Percentiles rank a stretch among this genome's conserved stretches.
These are phyloP conservation scores for Torymus tubicola DNA, from an alignment of 2,888 invertebrate species.

Conservation along the genomic window DNA sequence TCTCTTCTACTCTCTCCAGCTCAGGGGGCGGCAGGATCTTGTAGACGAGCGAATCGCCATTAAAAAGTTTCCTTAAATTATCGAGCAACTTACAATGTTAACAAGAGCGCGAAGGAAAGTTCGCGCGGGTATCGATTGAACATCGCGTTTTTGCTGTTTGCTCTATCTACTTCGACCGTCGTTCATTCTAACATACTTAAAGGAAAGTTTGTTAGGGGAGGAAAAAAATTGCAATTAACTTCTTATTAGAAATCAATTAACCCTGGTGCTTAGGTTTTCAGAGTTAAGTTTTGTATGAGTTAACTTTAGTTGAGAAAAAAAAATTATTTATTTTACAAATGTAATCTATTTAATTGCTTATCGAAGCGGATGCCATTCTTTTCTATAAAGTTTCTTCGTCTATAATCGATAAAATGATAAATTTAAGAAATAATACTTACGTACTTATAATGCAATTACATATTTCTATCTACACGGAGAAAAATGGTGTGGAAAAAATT, in stretches of 20 bases:
- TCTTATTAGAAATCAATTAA: slow-evolving; percentile 16
- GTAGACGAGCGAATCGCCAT: slow-evolving; percentile 56
- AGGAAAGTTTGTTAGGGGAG: slow-evolving; percentile 14
- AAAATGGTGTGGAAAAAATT: too few species aligned
- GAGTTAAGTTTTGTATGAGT: too few species aligned
- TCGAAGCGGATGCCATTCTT: neutral
- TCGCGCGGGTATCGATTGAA: slow-evolving; percentile 31
- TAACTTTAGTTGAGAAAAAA: too few species aligned
- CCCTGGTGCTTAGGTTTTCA: neutral
- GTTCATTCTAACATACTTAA: slow-evolving; percentile 33
- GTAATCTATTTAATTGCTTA: too few species aligned
- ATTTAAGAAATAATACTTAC: neutral
- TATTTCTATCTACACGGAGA: too few species aligned
- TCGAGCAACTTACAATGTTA: slow-evolving; percentile 51
- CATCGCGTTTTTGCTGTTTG: slow-evolving; percentile 38
- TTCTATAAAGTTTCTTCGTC: neutral
- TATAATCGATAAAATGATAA: neutral
- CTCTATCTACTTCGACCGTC: slow-evolving; percentile 14
- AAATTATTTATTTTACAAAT: too few species aligned
- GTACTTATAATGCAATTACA: too few species aligned
- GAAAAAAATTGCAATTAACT: slow-evolving; percentile 25
- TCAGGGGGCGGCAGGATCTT: slow-evolving; percentile 11
- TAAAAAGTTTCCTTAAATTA: slow-evolving; percentile 60
- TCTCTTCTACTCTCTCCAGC: neutral
- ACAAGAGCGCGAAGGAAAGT: slow-evolving; percentile 49